phyloP scores from a whole-genome alignment of 2,113 vertebrate genomes.

The Alosa alosa region DNA sequence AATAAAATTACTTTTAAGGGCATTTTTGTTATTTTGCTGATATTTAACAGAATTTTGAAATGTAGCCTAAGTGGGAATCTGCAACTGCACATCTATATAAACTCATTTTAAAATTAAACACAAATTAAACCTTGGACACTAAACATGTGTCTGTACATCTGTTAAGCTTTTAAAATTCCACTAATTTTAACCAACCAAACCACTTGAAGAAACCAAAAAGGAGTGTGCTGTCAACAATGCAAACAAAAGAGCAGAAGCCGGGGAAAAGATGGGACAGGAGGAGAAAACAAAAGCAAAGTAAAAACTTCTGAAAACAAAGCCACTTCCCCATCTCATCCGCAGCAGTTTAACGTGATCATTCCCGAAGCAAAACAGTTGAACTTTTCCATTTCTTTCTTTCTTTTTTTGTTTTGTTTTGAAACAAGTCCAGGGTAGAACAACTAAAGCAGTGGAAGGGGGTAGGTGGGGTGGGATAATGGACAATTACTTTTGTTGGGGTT shows the following conservation, averaged over 20 bases:
- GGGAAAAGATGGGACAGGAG: constrained; percentile 27
- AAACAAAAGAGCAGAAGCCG: constrained; percentile 54
- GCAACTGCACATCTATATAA: constrained; percentile 89
- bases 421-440: constrained; percentile 80
- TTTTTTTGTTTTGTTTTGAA: constrained; percentile 39
- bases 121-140: constrained; percentile 64
- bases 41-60: constrained; percentile 97
- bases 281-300: constrained; percentile 49
- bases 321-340: constrained; percentile 61
- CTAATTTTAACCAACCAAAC: constrained; percentile 59
- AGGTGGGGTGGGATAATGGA: constrained; percentile 62
- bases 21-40: constrained; percentile 67
- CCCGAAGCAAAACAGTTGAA: constrained; percentile 64
- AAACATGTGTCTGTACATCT: constrained; percentile 66
- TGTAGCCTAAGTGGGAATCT: constrained; percentile 99
- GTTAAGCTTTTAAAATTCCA: constrained; percentile 56
- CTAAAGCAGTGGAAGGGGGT: constrained; percentile 38
- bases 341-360: constrained; percentile 60
- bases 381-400: constrained; percentile 57
- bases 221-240: constrained; percentile 67
- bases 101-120: constrained; percentile 64
- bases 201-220: constrained; percentile 48
- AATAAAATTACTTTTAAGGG: constrained; percentile 66
- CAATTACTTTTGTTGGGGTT: constrained; percentile 79
- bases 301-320: constrained; percentile 59